A percentile compares a stretch with the other conserved stretches of the same genome.
phyloP scores from a whole-genome alignment of 1,140 invertebrate species.

The Lerema accius region DNA sequence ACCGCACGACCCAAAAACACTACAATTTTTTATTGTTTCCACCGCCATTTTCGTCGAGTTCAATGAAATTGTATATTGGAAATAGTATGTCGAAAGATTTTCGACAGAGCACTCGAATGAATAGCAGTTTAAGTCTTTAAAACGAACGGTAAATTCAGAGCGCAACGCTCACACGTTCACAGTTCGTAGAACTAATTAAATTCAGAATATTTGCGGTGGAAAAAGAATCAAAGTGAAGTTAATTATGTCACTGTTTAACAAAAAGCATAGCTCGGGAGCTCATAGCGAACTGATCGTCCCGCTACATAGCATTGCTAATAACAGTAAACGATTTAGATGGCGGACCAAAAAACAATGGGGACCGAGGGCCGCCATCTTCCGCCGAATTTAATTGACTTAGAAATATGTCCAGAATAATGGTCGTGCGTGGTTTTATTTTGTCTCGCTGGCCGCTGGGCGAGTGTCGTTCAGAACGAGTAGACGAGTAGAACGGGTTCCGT shows the following conservation, averaged over 20 bases:
- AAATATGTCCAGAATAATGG: conserved; percentile 65
- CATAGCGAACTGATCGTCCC: conserved; percentile 36
- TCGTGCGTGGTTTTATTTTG: conserved; percentile 54
- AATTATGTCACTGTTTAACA: conserved; percentile 27
- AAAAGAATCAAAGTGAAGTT: conserved; percentile 4
- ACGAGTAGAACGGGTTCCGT: conserved; percentile 55
- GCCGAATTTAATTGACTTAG: conserved; percentile 73
- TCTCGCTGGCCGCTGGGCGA: conserved; percentile 43
- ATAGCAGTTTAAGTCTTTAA: conserved; percentile 13
- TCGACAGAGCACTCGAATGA: conserved; percentile 5
- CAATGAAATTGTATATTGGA: conserved; percentile 47
- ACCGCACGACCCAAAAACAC: conserved; percentile 36
- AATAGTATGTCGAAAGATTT: conserved; percentile 33
- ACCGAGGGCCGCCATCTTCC: conserved; percentile 52
- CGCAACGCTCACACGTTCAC: not conserved
- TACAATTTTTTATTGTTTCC: conserved; percentile 43
- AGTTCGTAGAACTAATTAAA: conserved; percentile 19
- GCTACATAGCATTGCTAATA: conserved; percentile 61
- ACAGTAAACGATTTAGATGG: conserved; percentile 65
- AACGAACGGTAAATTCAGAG: conserved; percentile 5
- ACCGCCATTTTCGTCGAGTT: conserved; percentile 45
- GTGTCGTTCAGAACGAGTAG: conserved; percentile 52
- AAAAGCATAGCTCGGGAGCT: conserved; percentile 28
- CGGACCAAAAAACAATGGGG: conserved; percentile 53
- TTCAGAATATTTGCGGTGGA: conserved; percentile 9